phyloP scores from a whole-genome alignment of 2,888 invertebrate species.

The Machimus atricapillus region DNA sequence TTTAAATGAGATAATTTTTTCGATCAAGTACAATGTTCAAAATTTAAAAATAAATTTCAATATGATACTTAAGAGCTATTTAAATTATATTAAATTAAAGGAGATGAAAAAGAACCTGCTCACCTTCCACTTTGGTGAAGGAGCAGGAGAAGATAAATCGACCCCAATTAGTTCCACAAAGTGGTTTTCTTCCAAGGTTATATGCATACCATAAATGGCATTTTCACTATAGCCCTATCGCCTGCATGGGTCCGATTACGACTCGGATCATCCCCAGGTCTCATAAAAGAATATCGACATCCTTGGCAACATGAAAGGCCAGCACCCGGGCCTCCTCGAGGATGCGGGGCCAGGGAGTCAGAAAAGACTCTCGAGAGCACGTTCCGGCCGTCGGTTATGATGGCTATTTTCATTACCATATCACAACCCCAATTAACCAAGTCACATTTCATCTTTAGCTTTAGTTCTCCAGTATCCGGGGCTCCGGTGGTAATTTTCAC shows the following conservation, averaged over 20 bases:
- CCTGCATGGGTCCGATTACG: background rate
- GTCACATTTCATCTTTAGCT: slow-evolving; percentile 23
- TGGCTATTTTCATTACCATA: slow-evolving; percentile 26
- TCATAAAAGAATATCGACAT: background rate
- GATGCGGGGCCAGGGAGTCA: background rate
- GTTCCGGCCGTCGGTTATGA: background rate
- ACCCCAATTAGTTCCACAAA: background rate
- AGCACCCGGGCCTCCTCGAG: background rate
- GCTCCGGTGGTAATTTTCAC: slow-evolving; percentile 1
- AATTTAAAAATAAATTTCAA: background rate
- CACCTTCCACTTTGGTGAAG: background rate
- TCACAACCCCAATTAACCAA: slow-evolving; percentile 15
- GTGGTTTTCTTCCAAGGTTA: background rate
- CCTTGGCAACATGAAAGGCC: background rate
- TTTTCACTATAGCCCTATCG: background rate
- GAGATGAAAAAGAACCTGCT: background rate
- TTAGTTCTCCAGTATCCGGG: background rate
- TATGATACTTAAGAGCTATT: background rate
- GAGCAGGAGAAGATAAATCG: background rate
- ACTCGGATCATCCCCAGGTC: background rate
- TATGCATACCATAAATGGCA: background rate
- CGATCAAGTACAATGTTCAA: background rate
- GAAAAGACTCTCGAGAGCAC: background rate
- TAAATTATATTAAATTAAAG: background rate
- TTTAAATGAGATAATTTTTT: background rate